These are phyloP conservation scores for Gracilinanus agilis DNA, from an alignment of 2,113 vertebrate genomes.

Conservation along the genomic window DNA sequence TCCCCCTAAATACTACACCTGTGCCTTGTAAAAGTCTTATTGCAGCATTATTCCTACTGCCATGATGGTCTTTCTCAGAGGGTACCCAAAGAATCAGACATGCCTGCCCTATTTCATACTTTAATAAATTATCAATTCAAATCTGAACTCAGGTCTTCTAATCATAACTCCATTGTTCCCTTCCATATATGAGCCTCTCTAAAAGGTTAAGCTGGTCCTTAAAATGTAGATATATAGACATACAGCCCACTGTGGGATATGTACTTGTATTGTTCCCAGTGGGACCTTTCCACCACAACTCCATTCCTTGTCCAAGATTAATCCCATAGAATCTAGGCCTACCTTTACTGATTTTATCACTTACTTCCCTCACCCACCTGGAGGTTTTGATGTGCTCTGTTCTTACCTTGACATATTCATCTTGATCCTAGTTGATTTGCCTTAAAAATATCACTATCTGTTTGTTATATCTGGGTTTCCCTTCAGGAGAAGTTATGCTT, in stretches of 20 bases:
- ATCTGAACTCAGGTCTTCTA: background rate
- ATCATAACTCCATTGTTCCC: background rate
- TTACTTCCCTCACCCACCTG: background rate
- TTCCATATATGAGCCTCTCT: background rate
- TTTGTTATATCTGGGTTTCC: background rate
- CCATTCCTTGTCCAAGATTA: background rate
- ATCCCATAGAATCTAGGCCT: background rate
- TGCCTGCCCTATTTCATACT: background rate
- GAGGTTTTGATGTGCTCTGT: background rate
- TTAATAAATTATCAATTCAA: background rate
- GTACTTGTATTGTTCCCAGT: background rate
- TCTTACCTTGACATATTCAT: background rate
- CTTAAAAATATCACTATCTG: background rate
- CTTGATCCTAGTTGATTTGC: background rate
- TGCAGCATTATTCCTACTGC: background rate
- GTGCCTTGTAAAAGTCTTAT: background rate
- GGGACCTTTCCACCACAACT: background rate
- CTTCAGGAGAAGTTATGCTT: background rate
- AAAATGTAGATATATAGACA: background rate
- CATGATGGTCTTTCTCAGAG: background rate
- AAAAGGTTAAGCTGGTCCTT: background rate
- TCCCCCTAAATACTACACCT: background rate
- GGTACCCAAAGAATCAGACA: background rate
- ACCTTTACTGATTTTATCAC: background rate
- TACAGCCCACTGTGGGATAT: background rate